Evolutionary conservation across 1,140 invertebrate species (phyloP).

Genomic region (Platyscapa corneri): DNA sequence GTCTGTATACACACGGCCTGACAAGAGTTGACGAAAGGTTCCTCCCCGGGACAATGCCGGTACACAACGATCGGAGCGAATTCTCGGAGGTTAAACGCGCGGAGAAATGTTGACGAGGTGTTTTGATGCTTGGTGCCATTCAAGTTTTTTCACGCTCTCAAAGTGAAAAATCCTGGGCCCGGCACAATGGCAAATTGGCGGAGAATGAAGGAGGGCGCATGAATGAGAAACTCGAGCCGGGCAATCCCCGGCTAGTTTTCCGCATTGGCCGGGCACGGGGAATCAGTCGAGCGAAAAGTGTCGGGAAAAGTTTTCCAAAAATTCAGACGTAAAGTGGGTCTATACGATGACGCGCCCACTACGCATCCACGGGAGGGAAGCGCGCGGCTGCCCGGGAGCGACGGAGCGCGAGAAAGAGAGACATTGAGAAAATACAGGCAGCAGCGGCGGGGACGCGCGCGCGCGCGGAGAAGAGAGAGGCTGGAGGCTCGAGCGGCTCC

Average conservation of each 20-base stretch:
- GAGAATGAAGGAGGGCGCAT: constrained; percentile 24
- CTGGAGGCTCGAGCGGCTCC: constrained; percentile 52
- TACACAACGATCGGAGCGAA: background rate
- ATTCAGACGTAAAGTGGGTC: constrained; percentile 48
- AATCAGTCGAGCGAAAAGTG: constrained; percentile 20
- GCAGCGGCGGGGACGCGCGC: too few species aligned
- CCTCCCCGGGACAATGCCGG: background rate
- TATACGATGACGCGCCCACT: constrained; percentile 17
- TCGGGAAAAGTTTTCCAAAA: constrained; percentile 38
- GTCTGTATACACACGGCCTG: background rate
- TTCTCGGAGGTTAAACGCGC: constrained; percentile 2
- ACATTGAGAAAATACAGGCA: too few species aligned
- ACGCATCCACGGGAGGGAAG: background rate
- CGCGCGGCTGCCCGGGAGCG: background rate
- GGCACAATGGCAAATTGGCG: constrained; percentile 50
- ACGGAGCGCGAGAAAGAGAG: constrained; percentile 9
- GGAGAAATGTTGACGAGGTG: constrained; percentile 33
- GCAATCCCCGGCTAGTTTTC: constrained; percentile 41
- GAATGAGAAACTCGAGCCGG: constrained; percentile 32
- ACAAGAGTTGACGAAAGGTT: constrained; percentile 28
- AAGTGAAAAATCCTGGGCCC: background rate
- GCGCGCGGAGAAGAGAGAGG: constrained; percentile 36
- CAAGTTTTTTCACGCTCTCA: constrained; percentile 36
- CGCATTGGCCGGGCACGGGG: background rate
- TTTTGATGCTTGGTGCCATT: constrained; percentile 39